Evolutionary conservation across 2,797 vertebrate genomes (phyloP).

Genomic region (Oreochromis mossambicus): DNA sequence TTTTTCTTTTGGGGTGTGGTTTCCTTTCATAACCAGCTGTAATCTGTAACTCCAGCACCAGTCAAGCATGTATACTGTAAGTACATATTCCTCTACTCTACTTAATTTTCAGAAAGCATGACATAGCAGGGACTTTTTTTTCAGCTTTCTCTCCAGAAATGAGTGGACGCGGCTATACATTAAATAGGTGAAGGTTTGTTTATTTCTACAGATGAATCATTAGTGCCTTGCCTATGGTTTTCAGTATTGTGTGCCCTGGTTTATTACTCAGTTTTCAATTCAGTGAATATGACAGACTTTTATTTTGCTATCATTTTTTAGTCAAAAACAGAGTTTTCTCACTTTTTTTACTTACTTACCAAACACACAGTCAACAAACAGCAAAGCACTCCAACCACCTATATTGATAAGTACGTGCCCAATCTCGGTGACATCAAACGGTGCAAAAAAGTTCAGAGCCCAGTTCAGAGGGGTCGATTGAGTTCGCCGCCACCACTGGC

Average conservation of each 20-base stretch:
- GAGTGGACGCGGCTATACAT: conserved; percentile 2
- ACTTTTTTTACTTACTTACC: not conserved
- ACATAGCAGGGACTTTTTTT: conserved; percentile 43
- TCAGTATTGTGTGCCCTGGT: not conserved
- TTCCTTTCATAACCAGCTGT: not conserved
- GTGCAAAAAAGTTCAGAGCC: not conserved
- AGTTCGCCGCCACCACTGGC: rapidly evolving
- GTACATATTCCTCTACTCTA: not conserved
- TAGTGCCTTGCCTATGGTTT: not conserved
- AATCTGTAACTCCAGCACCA: not conserved
- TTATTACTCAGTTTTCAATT: not conserved
- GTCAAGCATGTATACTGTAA: not conserved
- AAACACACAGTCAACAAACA: not conserved
- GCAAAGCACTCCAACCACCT: not conserved
- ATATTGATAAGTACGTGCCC: not conserved
- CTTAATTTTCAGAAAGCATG: conserved; percentile 33
- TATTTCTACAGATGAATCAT: conserved; percentile 22
- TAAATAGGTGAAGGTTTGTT: conserved; percentile 21
- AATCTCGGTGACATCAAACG: rapidly evolving
- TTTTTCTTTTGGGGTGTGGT: not conserved
- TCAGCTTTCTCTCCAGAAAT: conserved; percentile 33
- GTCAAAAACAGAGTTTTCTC: not conserved
- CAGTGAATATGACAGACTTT: not conserved
- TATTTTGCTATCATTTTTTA: not conserved
- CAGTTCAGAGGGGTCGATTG: rapidly evolving